Evolutionary conservation across 92 coral and sea anemone species (phyloP).

Genomic region (Epizoanthus stellaris): DNA sequence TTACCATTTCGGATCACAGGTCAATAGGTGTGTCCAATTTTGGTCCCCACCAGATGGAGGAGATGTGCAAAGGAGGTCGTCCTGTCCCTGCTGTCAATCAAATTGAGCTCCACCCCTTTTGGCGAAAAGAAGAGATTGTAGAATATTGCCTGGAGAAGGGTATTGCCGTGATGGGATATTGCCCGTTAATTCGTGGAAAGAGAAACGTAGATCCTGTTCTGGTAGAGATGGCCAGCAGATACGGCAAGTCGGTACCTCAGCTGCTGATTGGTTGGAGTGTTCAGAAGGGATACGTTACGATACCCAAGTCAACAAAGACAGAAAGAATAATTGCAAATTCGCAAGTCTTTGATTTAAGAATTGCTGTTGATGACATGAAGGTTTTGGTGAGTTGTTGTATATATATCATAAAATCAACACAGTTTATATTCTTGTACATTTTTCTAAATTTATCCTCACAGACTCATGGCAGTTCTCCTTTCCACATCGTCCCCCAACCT

Average conservation of each 20-base stretch:
- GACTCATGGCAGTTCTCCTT: too few relatives aligned
- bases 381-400: conserved; percentile 28
- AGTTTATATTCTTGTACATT: not conserved
- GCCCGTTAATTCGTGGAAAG: conserved; percentile 69
- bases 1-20: too few relatives aligned
- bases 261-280: conserved; percentile 41
- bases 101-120: conserved; percentile 75
- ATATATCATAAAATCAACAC: not conserved
- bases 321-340: conserved; percentile 52
- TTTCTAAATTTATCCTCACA: too few relatives aligned
- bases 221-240: conserved; percentile 63
- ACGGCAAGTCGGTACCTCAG: conserved; percentile 35
- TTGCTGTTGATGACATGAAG: conserved; percentile 39
- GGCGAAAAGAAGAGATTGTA: conserved; percentile 78
- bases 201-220: conserved; percentile 65
- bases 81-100: conserved; percentile 89
- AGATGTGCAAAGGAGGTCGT: conserved; percentile 68
- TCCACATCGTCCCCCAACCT: too few relatives aligned
- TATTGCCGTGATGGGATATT: conserved; percentile 69
- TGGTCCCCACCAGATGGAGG: too few relatives aligned
- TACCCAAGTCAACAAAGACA: conserved; percentile 34
- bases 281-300: conserved; percentile 26
- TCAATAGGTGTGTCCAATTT: too few relatives aligned
- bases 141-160: conserved; percentile 64
- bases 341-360: conserved; percentile 59